Evolutionary conservation across 2,888 invertebrate genomes (phyloP).

Genomic region (Tethea ocularis): DNA sequence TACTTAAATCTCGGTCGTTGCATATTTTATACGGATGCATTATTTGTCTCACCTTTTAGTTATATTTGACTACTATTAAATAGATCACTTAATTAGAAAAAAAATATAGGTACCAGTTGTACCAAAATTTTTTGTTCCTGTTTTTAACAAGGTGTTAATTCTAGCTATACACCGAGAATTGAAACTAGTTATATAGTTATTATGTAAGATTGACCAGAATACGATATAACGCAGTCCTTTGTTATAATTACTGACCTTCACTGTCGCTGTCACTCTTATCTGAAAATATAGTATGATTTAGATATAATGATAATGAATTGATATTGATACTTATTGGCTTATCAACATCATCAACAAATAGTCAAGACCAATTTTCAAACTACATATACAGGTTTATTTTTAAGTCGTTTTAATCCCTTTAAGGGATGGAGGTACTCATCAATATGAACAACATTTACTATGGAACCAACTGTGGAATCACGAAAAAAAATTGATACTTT

Average conservation of each 20-base stretch:
- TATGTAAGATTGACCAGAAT: constrained; percentile 83
- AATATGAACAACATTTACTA: no score
- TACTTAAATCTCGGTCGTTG: constrained; percentile 37
- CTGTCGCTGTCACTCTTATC: constrained; percentile 98
- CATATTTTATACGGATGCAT: constrained; percentile 11
- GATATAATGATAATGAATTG: no score
- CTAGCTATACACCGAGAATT: constrained; percentile 59
- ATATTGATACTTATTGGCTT: constrained; percentile 23
- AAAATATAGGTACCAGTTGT: no score
- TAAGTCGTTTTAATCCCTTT: no score
- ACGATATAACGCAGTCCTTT: constrained; percentile 70
- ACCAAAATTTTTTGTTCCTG: not conserved
- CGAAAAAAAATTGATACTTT: no score
- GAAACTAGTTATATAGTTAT: constrained; percentile 70
- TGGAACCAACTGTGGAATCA: no score
- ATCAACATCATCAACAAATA: not conserved
- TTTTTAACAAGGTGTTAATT: constrained; percentile 4
- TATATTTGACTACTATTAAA: constrained; percentile 7
- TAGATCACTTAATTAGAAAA: not conserved
- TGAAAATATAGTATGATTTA: constrained; percentile 74
- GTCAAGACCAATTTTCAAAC: not conserved
- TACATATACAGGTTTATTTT: no score
- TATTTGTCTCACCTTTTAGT: not conserved
- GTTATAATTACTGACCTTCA: constrained; percentile 90
- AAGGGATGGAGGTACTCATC: no score